Percentiles rank a stretch among this genome's conserved stretches.
These are phyloP conservation scores for Myoxocephalus aenaeus DNA, from an alignment of 2,797 vertebrate genomes.

Conservation along the genomic window DNA sequence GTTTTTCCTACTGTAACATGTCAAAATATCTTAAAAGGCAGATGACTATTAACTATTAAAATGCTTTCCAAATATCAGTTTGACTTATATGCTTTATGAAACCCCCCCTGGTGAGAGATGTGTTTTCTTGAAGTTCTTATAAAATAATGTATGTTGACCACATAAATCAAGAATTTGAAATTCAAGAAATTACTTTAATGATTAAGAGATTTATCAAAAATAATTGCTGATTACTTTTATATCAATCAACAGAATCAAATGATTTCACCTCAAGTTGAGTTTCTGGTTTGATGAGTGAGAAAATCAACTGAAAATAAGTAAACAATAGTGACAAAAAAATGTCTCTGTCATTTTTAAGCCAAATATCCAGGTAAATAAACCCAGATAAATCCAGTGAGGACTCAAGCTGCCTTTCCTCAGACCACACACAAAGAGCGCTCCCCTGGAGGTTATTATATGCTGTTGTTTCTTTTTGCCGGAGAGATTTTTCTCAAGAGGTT, in stretches of 20 bases:
- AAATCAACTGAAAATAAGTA: slow-evolving; percentile 1
- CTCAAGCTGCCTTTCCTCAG: not conserved
- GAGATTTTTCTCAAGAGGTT: slow-evolving; percentile 24
- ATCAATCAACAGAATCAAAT: not conserved
- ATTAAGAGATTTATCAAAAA: too few species aligned
- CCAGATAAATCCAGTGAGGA: slow-evolving; percentile 1
- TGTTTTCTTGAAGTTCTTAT: not conserved
- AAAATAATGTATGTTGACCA: not conserved
- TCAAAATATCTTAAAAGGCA: not conserved
- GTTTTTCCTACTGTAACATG: not conserved
- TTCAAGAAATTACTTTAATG: too few species aligned
- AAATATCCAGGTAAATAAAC: slow-evolving; percentile 17
- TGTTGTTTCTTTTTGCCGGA: slow-evolving; percentile 5
- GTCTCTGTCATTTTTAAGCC: slow-evolving; percentile 2
- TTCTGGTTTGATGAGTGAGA: not conserved
- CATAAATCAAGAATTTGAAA: slow-evolving; percentile 18
- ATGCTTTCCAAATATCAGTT: slow-evolving; percentile 20
- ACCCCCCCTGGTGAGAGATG: not conserved
- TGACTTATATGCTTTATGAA: slow-evolving; percentile 14
- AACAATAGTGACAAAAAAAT: not conserved
- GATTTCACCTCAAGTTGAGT: not conserved
- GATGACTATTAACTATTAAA: not conserved
- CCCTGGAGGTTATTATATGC: slow-evolving; percentile 31
- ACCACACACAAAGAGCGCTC: slow-evolving; percentile 6
- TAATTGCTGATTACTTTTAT: not conserved